A percentile compares a stretch with the other conserved stretches of the same genome.
phyloP scores from a whole-genome alignment of 2,797 vertebrate species.

The Myiotriccus ornatus region DNA sequence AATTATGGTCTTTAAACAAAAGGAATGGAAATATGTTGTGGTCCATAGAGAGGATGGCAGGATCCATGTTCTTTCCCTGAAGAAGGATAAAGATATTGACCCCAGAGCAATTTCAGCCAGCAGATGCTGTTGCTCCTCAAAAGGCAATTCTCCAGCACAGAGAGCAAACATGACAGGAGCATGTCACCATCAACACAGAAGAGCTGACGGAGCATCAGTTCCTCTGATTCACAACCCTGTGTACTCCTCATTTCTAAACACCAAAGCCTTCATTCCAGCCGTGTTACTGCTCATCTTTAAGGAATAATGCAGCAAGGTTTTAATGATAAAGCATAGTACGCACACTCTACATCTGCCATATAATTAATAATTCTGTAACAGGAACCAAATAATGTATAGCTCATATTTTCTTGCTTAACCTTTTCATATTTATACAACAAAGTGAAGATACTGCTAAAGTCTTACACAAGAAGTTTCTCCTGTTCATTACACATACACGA shows the following conservation, averaged over 20 bases:
- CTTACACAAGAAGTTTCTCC: background rate
- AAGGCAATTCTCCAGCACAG: background rate
- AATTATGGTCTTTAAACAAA: background rate
- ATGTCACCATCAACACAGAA: background rate
- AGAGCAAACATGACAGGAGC: slow-evolving; percentile 13
- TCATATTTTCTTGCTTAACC: background rate
- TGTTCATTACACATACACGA: background rate
- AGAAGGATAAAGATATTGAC: background rate
- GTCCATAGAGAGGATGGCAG: background rate
- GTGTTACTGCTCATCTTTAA: background rate
- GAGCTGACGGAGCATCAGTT: background rate
- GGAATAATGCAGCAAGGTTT: background rate
- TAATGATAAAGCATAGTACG: background rate
- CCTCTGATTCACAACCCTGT: background rate
- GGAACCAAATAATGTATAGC: background rate
- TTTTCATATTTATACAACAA: background rate
- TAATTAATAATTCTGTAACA: slow-evolving; percentile 5
- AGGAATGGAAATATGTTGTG: background rate
- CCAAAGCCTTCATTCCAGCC: background rate
- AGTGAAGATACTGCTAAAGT: background rate
- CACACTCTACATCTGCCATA: background rate
- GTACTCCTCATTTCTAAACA: background rate
- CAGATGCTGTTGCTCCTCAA: background rate
- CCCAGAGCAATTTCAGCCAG: slow-evolving; percentile 1
- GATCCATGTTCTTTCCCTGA: background rate